Evolutionary conservation across 2,888 invertebrate species (phyloP).

Genomic region (Drosophila affinis): DNA sequence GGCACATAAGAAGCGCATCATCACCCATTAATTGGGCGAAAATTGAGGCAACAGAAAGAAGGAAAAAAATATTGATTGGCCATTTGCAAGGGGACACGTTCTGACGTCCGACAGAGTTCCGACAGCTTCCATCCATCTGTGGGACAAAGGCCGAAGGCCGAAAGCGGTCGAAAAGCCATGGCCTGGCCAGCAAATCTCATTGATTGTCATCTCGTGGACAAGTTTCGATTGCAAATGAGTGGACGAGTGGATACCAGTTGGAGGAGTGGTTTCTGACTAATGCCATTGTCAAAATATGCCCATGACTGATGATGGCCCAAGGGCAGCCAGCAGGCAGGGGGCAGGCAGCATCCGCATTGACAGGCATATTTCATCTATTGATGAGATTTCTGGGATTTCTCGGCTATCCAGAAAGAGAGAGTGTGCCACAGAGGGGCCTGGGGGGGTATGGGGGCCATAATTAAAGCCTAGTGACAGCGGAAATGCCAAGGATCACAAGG

Average conservation of each 20-base stretch:
- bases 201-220: slow-evolving; percentile 62
- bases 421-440: slow-evolving; percentile 7
- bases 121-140: neutral
- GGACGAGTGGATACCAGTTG: slow-evolving; percentile 24
- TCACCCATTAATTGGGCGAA: slow-evolving; percentile 32
- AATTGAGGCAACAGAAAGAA: neutral
- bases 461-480: slow-evolving; percentile 70
- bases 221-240: slow-evolving; percentile 60
- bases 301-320: slow-evolving; percentile 67
- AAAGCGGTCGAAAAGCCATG: slow-evolving; percentile 9
- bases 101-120: neutral
- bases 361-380: slow-evolving; percentile 53
- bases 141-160: too few species aligned
- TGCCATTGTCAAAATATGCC: slow-evolving; percentile 77
- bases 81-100: slow-evolving; percentile 12
- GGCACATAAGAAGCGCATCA: slow-evolving; percentile 27
- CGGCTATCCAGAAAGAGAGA: slow-evolving; percentile 40
- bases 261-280: slow-evolving; percentile 58
- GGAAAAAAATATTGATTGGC: slow-evolving; percentile 27
- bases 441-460: slow-evolving; percentile 52
- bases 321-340: too few species aligned
- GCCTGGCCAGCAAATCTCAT: slow-evolving; percentile 43
- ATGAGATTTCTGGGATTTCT: slow-evolving; percentile 56
- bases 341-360: slow-evolving; percentile 13
- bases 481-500: slow-evolving; percentile 54